Base-by-base conservation (phyloP, 2,888 invertebrate species). In the Tetropium fuscum region DNA sequence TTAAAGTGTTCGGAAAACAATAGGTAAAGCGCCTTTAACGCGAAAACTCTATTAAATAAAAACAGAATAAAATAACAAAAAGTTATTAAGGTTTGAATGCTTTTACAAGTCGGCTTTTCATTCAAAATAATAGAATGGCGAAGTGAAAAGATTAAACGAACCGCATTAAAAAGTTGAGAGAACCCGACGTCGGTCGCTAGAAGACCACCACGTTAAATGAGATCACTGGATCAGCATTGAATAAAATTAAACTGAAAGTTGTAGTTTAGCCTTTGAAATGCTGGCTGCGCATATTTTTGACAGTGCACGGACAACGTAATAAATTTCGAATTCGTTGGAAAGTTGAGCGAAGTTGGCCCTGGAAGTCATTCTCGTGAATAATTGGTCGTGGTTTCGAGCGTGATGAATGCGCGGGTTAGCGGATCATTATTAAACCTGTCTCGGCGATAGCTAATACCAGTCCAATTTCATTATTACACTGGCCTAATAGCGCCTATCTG, bases 391-490 rank as follows among this genome's bases (percentile, higher is more conserved):
- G 72, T 71, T 73, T 61, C 63, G 51, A 64, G 68, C 69, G 69
- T 73, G 73, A 73, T 73, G 64, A 72, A 73, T 74, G 70, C 65
- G 53, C 61, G 66, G 70, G 70, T 74, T 73, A 71, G 66, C 68
- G 69, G 70, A 70, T 74, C 71, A 72, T 74, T 73, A 74, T 73
- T 73, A 73, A 74, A 73, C 64, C 69, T 68, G 68, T 69, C 71
- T 60, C 60, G 16, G 22, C 36, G 48, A 48, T 20, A 27, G 51
- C 40, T 51, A 25, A 51, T 27, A 40, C 51, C 27, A 16, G 25
- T 27, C 27, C 38, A 40, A 40, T 51, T 48, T 48, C 22, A 25
- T 48, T 40, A 25, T 40, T 22, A 15, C 36, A 11, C 3, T 15
- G 16, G 27, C 40, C 25, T 16, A 40, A 3, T 22, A 15, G 25